Evolutionary conservation across 2,888 invertebrate species (phyloP).

Genomic region (Nomada ferruginata): DNA sequence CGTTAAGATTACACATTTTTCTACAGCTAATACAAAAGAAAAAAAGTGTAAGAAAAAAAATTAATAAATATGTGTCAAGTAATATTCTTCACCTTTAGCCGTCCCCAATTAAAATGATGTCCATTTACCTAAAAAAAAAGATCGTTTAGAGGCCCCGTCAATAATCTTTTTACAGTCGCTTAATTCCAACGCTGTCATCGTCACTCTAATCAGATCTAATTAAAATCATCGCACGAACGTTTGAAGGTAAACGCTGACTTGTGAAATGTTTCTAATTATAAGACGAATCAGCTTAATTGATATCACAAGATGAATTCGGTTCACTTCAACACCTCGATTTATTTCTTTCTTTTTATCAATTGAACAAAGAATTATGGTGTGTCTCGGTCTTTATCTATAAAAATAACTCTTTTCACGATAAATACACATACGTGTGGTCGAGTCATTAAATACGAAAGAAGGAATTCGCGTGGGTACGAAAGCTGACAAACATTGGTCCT

Average conservation of each 20-base stretch:
- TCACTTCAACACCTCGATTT: not conserved
- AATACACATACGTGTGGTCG: not conserved
- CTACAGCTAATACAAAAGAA: too few relatives aligned
- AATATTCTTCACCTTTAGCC: not conserved
- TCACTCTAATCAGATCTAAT: slow-evolving; percentile 30
- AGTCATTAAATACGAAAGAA: slow-evolving; percentile 27
- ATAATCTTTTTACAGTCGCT: slow-evolving; percentile 6
- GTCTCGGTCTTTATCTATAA: slow-evolving; percentile 15
- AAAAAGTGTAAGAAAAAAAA: too few relatives aligned
- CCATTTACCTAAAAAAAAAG: not conserved
- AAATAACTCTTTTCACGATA: slow-evolving; percentile 1
- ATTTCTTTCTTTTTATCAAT: not conserved
- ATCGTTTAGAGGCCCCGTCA: not conserved
- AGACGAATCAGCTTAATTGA: not conserved
- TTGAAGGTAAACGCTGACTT: slow-evolving; percentile 40
- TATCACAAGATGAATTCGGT: not conserved
- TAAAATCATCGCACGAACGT: slow-evolving; percentile 27
- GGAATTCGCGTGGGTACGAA: slow-evolving; percentile 70
- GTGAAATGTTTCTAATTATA: not conserved
- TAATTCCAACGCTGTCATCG: not conserved
- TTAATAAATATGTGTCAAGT: not conserved
- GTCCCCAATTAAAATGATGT: not conserved
- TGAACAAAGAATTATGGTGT: not conserved
- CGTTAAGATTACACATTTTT: too few relatives aligned
- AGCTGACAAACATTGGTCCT: slow-evolving; percentile 62